phyloP scores from a whole-genome alignment of 23 tunicate species.

The Clavelina lepadiformis region DNA sequence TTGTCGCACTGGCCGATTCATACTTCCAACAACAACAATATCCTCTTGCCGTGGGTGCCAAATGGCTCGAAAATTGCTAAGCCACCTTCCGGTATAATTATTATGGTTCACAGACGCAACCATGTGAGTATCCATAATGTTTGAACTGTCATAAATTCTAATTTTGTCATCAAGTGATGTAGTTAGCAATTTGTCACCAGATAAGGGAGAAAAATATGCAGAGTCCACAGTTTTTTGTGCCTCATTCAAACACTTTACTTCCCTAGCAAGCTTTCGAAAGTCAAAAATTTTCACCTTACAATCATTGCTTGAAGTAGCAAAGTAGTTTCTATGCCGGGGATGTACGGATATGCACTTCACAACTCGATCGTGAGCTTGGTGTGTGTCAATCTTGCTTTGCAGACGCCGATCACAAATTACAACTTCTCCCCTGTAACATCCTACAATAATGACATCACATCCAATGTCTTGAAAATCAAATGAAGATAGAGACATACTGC shows the following conservation, averaged over 20 bases:
- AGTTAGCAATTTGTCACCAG: slow-evolving; percentile 60
- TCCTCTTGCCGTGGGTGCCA: slow-evolving; percentile 83
- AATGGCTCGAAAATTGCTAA: slow-evolving; percentile 41
- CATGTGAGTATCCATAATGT: not conserved
- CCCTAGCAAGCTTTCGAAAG: slow-evolving; percentile 31
- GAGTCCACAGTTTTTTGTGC: slow-evolving; percentile 49
- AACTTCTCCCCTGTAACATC: slow-evolving; percentile 15
- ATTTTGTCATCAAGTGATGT: slow-evolving; percentile 52
- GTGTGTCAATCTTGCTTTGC: slow-evolving; percentile 1
- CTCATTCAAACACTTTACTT: slow-evolving; percentile 14
- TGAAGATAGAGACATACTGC: not conserved
- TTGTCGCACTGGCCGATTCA: slow-evolving; percentile 54
- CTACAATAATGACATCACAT: slow-evolving; percentile 6
- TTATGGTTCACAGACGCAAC: slow-evolving; percentile 28
- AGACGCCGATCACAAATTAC: slow-evolving; percentile 11
- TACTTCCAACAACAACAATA: slow-evolving; percentile 52
- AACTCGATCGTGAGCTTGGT: slow-evolving; percentile 14
- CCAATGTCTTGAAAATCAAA: slow-evolving; percentile 11
- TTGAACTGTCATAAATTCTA: slow-evolving; percentile 44
- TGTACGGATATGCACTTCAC: slow-evolving; percentile 44
- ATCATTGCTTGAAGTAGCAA: slow-evolving; percentile 36
- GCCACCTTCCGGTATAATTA: slow-evolving; percentile 77
- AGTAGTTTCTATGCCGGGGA: slow-evolving; percentile 33
- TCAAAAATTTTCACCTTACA: slow-evolving; percentile 45
- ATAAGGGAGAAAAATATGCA: slow-evolving; percentile 71